phyloP scores from a whole-genome alignment of 2,888 invertebrate genomes.

The Cephus sareptanus region DNA sequence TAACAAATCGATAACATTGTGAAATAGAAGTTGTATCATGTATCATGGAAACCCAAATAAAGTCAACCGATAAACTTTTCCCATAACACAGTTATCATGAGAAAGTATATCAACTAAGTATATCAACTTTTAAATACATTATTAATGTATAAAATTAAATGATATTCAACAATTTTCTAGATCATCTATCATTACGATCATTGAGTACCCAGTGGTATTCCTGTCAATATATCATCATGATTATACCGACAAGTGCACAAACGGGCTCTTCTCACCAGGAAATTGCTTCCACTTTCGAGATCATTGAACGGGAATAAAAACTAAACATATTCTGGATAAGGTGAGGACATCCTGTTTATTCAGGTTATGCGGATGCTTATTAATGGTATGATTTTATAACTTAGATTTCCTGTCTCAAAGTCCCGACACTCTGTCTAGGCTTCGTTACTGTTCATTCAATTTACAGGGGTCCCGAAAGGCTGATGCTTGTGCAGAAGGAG shows the following conservation, averaged over 20 bases:
- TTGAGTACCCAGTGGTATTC: neutral
- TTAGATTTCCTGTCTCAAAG: neutral
- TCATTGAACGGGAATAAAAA: neutral
- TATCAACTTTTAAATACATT: too few relatives aligned
- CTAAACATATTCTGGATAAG: neutral
- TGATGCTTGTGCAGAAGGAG: constrained; percentile 10
- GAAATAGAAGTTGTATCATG: neutral
- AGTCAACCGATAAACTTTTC: neutral
- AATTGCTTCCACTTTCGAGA: neutral
- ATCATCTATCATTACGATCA: neutral
- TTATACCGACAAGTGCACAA: neutral
- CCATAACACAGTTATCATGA: neutral
- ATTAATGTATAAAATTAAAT: neutral
- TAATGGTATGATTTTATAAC: neutral
- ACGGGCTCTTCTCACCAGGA: neutral
- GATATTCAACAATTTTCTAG: neutral
- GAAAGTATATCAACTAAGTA: neutral
- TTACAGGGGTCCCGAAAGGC: neutral
- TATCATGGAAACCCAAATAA: neutral
- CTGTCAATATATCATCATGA: neutral
- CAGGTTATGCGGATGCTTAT: neutral
- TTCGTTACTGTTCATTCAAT: neutral
- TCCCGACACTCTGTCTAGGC: neutral
- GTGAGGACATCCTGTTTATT: neutral
- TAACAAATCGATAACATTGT: neutral